Base-by-base conservation (phyloP, 2,888 invertebrate species). In the Drosophila birchii region DNA sequence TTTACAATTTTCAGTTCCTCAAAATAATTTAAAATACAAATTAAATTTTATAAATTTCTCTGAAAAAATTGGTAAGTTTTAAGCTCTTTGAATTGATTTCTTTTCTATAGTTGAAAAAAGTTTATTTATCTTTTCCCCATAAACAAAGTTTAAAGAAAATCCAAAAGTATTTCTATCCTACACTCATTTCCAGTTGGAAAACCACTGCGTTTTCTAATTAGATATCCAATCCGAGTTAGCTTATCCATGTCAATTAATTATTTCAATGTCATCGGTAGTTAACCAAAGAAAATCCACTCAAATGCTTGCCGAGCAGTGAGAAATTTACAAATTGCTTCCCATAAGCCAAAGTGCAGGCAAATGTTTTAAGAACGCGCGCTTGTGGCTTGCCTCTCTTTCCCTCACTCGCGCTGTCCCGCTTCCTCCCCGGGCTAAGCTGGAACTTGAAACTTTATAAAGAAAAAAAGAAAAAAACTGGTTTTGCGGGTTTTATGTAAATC, bases 401-500 rank as follows among this genome's bases (percentile, higher is more conserved):
- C 41, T 49, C 16, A 12, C 14, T 47, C 36, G 39, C 20, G 47
- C 56, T 43, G 7, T 59, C 58, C 29, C 47, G 34, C 43, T 64
- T 16, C n/a, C 54, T 54, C 62, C 58, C 44, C 53, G 76, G 78
- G 67, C 78, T 78, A 75, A 63, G 55, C 67, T 63, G 63, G 47
- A 79, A 77, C 72, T 85, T 83, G 58, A 69, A 75, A 60, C 69
- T 76, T 60, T 53, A 56, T 43, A 61, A 77, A 64, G 61, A 69
- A 70, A 70, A 53, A 58, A n/a, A n/a, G n/a, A n/a, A 75, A 75
- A 86, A 88, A 90, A 90, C 90, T 78, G 90, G 90, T 90, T 90
- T 81, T 78, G 88, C 84, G 80, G 82, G 86, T 90, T 91, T 90
- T 88, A 91, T 91, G 90, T 91, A 90, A 91, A 90, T 91, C 80